Percentiles rank a stretch among this genome's conserved stretches.
Conservation (phyloP, 2,797 vertebrate genomes). For the Poecilia velifera region DNA sequence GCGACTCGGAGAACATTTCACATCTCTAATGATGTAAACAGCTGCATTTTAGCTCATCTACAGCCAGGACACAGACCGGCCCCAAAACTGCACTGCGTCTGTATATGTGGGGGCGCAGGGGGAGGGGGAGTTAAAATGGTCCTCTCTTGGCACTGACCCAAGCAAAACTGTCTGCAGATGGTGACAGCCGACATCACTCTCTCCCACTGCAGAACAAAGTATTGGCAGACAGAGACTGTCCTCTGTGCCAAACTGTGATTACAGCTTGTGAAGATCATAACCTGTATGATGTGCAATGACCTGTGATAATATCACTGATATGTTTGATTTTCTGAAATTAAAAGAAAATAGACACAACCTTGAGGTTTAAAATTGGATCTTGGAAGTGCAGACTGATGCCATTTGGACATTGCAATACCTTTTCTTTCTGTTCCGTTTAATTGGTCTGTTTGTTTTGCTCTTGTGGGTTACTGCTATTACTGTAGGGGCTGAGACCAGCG, state of each 20-base stretch:
- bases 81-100: neutral
- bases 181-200: slow-evolving; percentile 34
- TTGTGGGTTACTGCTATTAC: neutral
- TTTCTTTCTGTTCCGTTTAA: neutral
- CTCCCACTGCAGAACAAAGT: slow-evolving; percentile 30
- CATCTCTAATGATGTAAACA: neutral
- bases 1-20: neutral
- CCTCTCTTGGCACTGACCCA: slow-evolving; percentile 9
- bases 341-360: slow-evolving; percentile 6
- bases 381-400: neutral
- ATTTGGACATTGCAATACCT: neutral
- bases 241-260: slow-evolving; percentile 28
- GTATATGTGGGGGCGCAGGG: neutral
- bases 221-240: slow-evolving; percentile 33
- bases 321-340: slow-evolving; percentile 39
- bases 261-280: slow-evolving; percentile 41
- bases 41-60: slow-evolving; percentile 28
- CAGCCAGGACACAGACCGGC: slow-evolving; percentile 19
- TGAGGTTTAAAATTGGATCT: neutral
- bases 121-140: neutral
- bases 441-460: neutral
- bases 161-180: slow-evolving; percentile 22
- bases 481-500: neutral
- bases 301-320: slow-evolving; percentile 38
- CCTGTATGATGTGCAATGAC: slow-evolving; percentile 47